A percentile compares a stretch with the other conserved stretches of the same genome.
These are phyloP conservation scores for Gadopsis bispinosus DNA, from an alignment of 2,797 vertebrate genomes.

Conservation along the genomic window DNA sequence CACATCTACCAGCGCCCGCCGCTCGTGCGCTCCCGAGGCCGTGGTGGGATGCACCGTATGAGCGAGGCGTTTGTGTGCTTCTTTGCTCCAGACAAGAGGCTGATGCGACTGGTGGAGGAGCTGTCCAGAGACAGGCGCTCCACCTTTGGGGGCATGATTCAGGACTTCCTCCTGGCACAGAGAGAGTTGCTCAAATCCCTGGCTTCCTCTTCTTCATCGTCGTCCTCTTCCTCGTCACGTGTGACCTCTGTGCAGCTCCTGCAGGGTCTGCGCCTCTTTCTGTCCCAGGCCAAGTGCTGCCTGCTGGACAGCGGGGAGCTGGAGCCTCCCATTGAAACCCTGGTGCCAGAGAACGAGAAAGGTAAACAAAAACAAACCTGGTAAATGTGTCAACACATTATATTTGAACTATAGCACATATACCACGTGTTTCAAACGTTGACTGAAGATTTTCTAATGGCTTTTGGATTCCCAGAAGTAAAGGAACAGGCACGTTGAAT, in stretches of 20 bases:
- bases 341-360: constrained; percentile 88
- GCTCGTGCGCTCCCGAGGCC: constrained; percentile 72
- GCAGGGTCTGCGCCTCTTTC: constrained; percentile 86
- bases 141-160: constrained; percentile 86
- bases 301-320: constrained; percentile 86
- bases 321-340: constrained; percentile 88
- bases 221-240: constrained; percentile 40
- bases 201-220: constrained; percentile 32
- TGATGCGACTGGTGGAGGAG: constrained; percentile 84
- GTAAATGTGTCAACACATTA: not conserved
- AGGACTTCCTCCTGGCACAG: constrained; percentile 86
- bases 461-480: not conserved
- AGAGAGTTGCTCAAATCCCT: constrained; percentile 77
- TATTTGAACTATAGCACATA: not conserved
- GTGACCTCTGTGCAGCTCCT: constrained; percentile 80
- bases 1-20: constrained; percentile 70
- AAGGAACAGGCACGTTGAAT: not conserved
- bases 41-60: constrained; percentile 86
- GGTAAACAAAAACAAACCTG: constrained; percentile 75
- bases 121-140: constrained; percentile 86
- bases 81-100: constrained; percentile 89
- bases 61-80: constrained; percentile 91
- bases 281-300: constrained; percentile 86
- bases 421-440: not conserved
- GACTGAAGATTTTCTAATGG: not conserved